A percentile compares a stretch with the other conserved stretches of the same genome.
These are phyloP conservation scores for Tribolium castaneum DNA, from an alignment of 1,140 invertebrate species.

Conservation along the genomic window DNA sequence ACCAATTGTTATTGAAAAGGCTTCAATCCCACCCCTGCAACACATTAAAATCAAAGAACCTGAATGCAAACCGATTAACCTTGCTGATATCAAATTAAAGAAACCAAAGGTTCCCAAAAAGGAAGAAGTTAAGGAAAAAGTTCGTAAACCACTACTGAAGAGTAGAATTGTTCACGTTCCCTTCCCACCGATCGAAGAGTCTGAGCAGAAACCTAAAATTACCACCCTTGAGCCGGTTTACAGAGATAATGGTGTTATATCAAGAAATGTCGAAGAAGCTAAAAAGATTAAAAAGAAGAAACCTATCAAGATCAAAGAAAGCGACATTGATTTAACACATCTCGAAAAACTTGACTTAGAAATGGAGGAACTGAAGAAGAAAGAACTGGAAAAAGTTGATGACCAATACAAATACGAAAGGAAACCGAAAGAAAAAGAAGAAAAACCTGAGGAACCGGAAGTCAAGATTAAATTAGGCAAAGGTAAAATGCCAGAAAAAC, in stretches of 20 bases:
- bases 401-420: constrained; percentile 53
- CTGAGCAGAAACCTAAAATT: constrained; percentile 66
- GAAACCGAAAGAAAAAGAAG: constrained; percentile 54
- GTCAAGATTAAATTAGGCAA: constrained; percentile 65
- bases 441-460: constrained; percentile 59
- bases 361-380: constrained; percentile 66
- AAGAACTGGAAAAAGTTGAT: constrained; percentile 58
- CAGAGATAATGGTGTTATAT: constrained; percentile 74
- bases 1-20: constrained; percentile 5
- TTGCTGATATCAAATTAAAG: constrained; percentile 60
- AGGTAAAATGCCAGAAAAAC: constrained; percentile 63
- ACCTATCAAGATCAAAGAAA: constrained; percentile 63
- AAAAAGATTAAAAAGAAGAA: constrained; percentile 72
- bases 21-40: not conserved
- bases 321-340: constrained; percentile 78
- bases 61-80: constrained; percentile 53
- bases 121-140: constrained; percentile 63
- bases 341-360: constrained; percentile 77
- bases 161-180: constrained; percentile 72
- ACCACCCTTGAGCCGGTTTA: constrained; percentile 67
- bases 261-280: constrained; percentile 78
- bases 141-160: constrained; percentile 75
- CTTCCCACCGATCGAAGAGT: constrained; percentile 67
- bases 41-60: constrained; percentile 32
- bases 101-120: constrained; percentile 57